Percentiles rank a stretch among this genome's conserved stretches.
These are phyloP conservation scores for Psittacus erithacus DNA, from an alignment of 2,113 vertebrate species.

Conservation along the genomic window DNA sequence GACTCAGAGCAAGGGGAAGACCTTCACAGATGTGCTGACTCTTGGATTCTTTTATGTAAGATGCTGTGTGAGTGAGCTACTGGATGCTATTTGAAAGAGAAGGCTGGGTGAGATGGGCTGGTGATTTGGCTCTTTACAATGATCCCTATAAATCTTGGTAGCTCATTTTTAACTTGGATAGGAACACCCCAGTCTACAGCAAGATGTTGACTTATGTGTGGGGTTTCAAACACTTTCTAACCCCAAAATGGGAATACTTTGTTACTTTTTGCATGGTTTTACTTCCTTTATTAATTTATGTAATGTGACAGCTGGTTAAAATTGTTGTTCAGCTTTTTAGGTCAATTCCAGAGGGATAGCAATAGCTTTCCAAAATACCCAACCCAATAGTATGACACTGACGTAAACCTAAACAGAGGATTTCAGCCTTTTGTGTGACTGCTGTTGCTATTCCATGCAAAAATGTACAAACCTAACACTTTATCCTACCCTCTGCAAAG, in stretches of 20 bases:
- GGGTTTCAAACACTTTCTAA: background rate
- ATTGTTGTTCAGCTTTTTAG: background rate
- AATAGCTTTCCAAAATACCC: background rate
- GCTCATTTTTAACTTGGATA: background rate
- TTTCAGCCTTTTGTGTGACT: background rate
- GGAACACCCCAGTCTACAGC: background rate
- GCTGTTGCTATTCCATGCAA: background rate
- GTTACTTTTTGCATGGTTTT: background rate
- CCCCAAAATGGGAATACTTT: background rate
- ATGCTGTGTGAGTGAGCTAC: background rate
- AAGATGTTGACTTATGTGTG: background rate
- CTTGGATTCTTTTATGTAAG: background rate
- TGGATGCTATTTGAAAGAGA: background rate
- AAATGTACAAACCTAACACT: background rate
- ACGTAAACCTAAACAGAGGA: background rate
- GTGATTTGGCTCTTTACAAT: background rate
- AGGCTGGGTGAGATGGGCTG: too few species aligned
- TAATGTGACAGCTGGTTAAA: background rate
- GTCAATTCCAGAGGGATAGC: background rate
- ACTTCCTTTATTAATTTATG: background rate
- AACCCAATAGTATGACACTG: background rate
- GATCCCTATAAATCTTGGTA: background rate
- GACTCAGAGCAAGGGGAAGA: background rate
- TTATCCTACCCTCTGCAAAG: background rate
- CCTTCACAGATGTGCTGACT: fast-evolving